Evolutionary conservation across 2,797 vertebrate genomes (phyloP).

Genomic region (Pterois miles): DNA sequence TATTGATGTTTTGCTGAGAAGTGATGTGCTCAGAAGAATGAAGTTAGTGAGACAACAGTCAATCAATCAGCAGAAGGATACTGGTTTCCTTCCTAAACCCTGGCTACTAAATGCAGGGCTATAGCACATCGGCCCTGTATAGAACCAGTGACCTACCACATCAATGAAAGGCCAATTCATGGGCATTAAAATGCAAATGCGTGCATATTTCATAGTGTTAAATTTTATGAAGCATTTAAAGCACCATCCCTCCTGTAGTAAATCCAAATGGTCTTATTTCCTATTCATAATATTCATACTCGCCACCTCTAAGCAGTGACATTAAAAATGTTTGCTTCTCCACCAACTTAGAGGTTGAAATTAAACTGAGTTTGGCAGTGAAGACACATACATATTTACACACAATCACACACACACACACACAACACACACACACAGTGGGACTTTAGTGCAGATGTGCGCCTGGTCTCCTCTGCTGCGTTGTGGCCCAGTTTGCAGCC

Average conservation of each 20-base stretch:
- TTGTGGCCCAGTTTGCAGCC: constrained; percentile 94
- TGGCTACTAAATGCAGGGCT: constrained; percentile 30
- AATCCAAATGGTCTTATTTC: constrained; percentile 85
- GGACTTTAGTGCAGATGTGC: constrained; percentile 80
- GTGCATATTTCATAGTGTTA: constrained; percentile 85
- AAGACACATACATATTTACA: constrained; percentile 59
- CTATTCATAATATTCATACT: constrained; percentile 82
- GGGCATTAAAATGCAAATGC: constrained; percentile 87
- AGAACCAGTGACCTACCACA: constrained; percentile 82
- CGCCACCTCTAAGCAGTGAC: constrained; percentile 77
- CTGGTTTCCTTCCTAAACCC: neutral
- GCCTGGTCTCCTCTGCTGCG: constrained; percentile 85
- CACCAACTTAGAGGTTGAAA: constrained; percentile 76
- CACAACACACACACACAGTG: constrained; percentile 38
- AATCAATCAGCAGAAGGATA: neutral
- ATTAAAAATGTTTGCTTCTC: constrained; percentile 83
- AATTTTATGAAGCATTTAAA: constrained; percentile 89
- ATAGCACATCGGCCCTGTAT: constrained; percentile 38
- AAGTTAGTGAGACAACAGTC: neutral
- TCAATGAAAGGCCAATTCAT: constrained; percentile 83
- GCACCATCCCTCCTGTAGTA: constrained; percentile 84
- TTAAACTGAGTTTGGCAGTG: constrained; percentile 67
- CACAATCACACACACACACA: constrained; percentile 14
- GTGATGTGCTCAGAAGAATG: neutral
- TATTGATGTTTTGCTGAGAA: neutral